These are phyloP conservation scores for Antigone vipio DNA, from an alignment of 2,113 vertebrate species.

Conservation along the genomic window DNA sequence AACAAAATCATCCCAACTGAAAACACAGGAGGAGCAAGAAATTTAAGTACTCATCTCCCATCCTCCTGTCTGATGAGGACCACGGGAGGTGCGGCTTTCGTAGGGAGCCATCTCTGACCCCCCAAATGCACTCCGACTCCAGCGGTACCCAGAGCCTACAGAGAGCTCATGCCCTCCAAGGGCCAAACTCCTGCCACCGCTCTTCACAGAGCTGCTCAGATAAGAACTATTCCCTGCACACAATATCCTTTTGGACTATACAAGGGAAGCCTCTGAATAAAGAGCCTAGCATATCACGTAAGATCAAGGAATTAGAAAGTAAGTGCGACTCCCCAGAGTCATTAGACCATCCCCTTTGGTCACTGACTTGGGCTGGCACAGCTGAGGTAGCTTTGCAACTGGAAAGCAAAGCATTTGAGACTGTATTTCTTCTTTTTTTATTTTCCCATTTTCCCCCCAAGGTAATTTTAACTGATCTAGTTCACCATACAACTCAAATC, in stretches of 20 bases:
- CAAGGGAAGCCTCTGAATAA: neutral
- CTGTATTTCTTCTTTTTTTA: neutral
- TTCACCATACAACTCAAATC: neutral
- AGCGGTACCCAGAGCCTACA: neutral
- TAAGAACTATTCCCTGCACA: neutral
- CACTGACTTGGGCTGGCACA: neutral
- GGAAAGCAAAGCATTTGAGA: neutral
- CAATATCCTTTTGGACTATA: neutral
- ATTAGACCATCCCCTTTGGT: neutral
- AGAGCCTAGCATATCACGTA: neutral
- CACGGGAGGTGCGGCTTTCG: accelerated
- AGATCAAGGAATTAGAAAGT: neutral
- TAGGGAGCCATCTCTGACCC: neutral
- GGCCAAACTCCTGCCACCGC: neutral
- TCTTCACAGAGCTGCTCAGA: neutral
- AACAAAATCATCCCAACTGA: neutral
- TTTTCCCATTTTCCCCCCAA: too few relatives aligned
- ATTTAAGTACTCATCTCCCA: neutral
- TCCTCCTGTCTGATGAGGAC: neutral
- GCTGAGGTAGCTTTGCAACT: neutral
- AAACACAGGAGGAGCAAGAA: neutral
- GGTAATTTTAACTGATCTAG: neutral
- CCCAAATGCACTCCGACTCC: neutral
- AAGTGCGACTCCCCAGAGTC: neutral
- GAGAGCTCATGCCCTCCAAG: neutral